Percentiles rank a stretch among this genome's conserved stretches.
phyloP scores from a whole-genome alignment of 1,140 invertebrate genomes.

The Scaptomyza montana region DNA sequence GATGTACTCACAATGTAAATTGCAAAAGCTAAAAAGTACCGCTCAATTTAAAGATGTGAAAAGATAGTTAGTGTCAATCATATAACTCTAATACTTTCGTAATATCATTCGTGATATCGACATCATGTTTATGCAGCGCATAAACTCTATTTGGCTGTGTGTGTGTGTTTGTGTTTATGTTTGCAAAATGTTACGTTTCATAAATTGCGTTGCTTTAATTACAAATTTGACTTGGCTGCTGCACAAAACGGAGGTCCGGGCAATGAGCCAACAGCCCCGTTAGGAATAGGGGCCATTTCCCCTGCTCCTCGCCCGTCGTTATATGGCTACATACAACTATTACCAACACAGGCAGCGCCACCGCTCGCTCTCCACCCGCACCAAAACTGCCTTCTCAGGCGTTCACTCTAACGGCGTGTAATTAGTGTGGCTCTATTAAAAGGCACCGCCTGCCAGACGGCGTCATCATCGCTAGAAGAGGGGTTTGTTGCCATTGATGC shows the following conservation, averaged over 20 bases:
- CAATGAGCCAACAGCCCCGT: constrained; percentile 40
- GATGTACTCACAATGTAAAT: background rate
- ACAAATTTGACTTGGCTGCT: constrained; percentile 71
- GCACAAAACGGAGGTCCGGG: constrained; percentile 30
- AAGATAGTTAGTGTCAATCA: no score
- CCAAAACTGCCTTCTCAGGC: constrained; percentile 52
- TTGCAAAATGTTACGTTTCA: constrained; percentile 78
- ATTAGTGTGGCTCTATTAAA: constrained; percentile 83
- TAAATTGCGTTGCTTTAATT: constrained; percentile 80
- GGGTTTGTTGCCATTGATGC: background rate
- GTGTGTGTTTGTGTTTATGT: background rate
- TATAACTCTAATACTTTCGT: background rate
- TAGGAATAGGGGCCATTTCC: constrained; percentile 9
- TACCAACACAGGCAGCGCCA: constrained; percentile 6
- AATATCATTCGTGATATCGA: background rate
- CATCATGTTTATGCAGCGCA: constrained; percentile 17
- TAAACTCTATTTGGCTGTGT: constrained; percentile 21
- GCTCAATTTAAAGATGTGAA: no score
- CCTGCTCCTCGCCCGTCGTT: background rate
- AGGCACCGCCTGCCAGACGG: constrained; percentile 67
- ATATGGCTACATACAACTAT: constrained; percentile 1
- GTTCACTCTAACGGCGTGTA: constrained; percentile 79
- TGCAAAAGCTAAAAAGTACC: background rate
- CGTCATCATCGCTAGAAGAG: constrained; percentile 20
- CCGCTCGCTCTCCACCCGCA: constrained; percentile 10